Percentiles rank a stretch among this genome's conserved stretches.
Conservation (phyloP, 2,797 vertebrate species). For the Thaleichthys pacificus region DNA sequence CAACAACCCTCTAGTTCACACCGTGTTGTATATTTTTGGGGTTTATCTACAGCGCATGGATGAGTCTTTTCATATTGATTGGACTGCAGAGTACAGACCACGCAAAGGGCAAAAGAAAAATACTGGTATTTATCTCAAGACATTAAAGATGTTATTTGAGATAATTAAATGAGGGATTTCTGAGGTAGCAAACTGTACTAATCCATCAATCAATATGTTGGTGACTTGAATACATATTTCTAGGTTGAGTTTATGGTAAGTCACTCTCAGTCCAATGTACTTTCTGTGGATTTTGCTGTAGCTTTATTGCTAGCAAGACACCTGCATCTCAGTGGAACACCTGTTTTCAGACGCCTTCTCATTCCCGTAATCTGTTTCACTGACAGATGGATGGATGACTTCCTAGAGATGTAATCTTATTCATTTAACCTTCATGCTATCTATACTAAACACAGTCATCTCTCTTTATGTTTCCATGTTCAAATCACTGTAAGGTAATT, state of each 20-base stretch:
- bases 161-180: background rate
- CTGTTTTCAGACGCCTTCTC: conserved; percentile 6
- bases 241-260: background rate
- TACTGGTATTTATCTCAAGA: no score
- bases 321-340: conserved; percentile 5
- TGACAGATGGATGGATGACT: conserved; percentile 18
- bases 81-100: background rate
- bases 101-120: background rate
- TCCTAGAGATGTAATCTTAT: conserved; percentile 13
- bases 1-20: conserved; percentile 14
- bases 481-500: conserved; percentile 21
- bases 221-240: no score
- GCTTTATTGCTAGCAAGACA: conserved; percentile 11
- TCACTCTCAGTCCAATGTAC: background rate
- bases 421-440: conserved; percentile 25
- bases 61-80: background rate
- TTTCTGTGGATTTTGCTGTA: background rate
- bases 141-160: no score
- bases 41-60: conserved; percentile 10
- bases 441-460: conserved; percentile 15
- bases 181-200: background rate
- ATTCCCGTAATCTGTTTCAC: background rate
- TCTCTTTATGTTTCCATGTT: conserved; percentile 11
- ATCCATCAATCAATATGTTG: background rate
- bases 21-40: background rate